These are phyloP conservation scores for Parotocinclus haroldoi DNA, from an alignment of 2,797 vertebrate genomes.

Conservation along the genomic window DNA sequence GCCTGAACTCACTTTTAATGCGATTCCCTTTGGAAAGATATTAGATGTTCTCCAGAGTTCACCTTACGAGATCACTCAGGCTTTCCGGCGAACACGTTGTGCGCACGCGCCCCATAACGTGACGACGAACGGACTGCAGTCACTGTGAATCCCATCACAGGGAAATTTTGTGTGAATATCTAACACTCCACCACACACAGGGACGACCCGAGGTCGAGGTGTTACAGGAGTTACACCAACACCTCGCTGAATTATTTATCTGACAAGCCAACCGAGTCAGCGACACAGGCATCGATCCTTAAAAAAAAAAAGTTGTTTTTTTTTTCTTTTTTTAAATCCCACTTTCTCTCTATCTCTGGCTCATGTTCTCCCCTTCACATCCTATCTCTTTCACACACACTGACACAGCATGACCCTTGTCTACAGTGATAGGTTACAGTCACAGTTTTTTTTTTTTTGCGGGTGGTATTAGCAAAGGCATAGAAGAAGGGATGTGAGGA, in stretches of 20 bases:
- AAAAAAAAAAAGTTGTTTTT: too few species aligned
- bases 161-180: too few species aligned
- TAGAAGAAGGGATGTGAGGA: neutral
- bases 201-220: constrained; percentile 21
- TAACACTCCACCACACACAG: constrained; percentile 43
- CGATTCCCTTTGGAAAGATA: too few species aligned
- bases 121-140: neutral
- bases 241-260: constrained; percentile 34
- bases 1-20: too few species aligned
- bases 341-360: constrained; percentile 5
- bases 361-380: constrained; percentile 2
- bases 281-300: constrained; percentile 24
- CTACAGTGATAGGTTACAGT: neutral
- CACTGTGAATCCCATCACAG: too few species aligned
- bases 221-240: constrained; percentile 29
- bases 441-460: neutral
- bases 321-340: too few species aligned
- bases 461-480: constrained; percentile 6
- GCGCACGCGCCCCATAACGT: neutral
- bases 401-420: neutral
- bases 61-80: too few species aligned
- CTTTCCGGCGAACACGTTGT: too few species aligned
- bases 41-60: too few species aligned
- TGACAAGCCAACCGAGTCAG: constrained; percentile 28
- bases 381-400: neutral